Conservation (phyloP, 2,113 vertebrate genomes). For the Eudorcas thomsonii region DNA sequence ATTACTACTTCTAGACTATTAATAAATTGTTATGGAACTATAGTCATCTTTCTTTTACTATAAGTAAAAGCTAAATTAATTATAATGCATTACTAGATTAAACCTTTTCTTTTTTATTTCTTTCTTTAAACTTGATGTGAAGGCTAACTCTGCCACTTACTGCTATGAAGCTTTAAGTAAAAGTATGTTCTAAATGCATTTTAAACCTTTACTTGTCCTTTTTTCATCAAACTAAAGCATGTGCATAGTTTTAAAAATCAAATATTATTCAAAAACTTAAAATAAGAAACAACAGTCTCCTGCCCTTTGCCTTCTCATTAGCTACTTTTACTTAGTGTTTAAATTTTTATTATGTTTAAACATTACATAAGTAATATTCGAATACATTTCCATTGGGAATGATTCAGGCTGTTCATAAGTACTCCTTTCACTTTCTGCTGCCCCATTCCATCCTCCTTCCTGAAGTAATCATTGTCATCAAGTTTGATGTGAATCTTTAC, state of each 20-base stretch:
- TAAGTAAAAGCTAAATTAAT: slow-evolving; percentile 49
- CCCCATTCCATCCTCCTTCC: background rate
- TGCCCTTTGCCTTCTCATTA: slow-evolving; percentile 41
- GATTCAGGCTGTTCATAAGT: slow-evolving; percentile 32
- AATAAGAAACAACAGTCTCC: slow-evolving; percentile 45
- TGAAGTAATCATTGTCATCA: background rate
- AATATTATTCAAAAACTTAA: slow-evolving; percentile 45
- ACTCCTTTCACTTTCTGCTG: background rate
- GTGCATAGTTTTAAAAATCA: slow-evolving; percentile 39
- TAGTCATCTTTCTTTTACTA: slow-evolving; percentile 44
- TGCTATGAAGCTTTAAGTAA: slow-evolving; percentile 7
- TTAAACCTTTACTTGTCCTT: background rate
- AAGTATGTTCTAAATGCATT: slow-evolving; percentile 44
- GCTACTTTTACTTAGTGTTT: slow-evolving; percentile 61
- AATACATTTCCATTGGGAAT: slow-evolving; percentile 43
- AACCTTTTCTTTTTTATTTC: background rate
- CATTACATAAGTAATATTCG: slow-evolving; percentile 26
- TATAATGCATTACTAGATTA: slow-evolving; percentile 43
- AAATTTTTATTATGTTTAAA: slow-evolving; percentile 49
- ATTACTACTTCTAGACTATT: slow-evolving; percentile 22
- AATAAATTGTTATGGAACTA: slow-evolving; percentile 31
- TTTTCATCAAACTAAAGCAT: slow-evolving; percentile 43
- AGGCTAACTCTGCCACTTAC: background rate
- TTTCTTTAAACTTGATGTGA: background rate
- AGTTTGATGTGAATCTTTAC: slow-evolving; percentile 1